Base-by-base conservation (phyloP, 2,113 vertebrate genomes). In the Scortum barcoo region DNA sequence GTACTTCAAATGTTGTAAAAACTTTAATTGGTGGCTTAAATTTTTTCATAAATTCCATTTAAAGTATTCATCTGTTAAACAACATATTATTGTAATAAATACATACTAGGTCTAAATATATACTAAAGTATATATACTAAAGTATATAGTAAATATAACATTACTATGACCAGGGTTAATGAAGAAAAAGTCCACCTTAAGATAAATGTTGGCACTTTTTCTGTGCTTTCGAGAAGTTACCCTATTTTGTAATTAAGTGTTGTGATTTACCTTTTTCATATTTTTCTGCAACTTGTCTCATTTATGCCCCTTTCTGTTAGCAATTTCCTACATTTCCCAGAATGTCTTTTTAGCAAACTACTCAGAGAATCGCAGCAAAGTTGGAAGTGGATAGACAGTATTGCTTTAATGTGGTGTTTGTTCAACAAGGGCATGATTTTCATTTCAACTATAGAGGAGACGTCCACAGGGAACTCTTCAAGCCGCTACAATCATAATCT, bases 391-490 rank as follows among this genome's bases (percentile, higher is more conserved):
- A 71, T 44, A 74, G 50, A 42, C 62, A 76, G 48, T 68, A 40
- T 61, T 56, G 54, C 73, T 46, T 50, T 46, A 72, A 68, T 63
- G 46, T 53, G 2, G 66, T 71, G 58, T 75, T 70, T 69, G 46
- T 36, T 66, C 65, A 62, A 65, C 50, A 51, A 36, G 50, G 33
- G 50, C 67, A 50, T 73, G 3, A 33, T 74, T 60, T 73, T 78
- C 46, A 66, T 74, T 69, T 73, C 24, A 58, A 67, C 56, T 78
- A 72, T 50, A 5, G 65, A 69, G 63, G 38, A 81, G 30, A 78
- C 40, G 2, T 81, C 61, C 46, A 69, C 26, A 54, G 61, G 28
- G 83, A 72, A 69, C 61, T 65, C 58, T 77, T 56, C 16, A 65
- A 38, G 61, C 11, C 5, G 14, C 56, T 60, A 7, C 75, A 65